Evolutionary conservation across 2,888 invertebrate species (phyloP).

Genomic region (Ganaspis brasiliensis): DNA sequence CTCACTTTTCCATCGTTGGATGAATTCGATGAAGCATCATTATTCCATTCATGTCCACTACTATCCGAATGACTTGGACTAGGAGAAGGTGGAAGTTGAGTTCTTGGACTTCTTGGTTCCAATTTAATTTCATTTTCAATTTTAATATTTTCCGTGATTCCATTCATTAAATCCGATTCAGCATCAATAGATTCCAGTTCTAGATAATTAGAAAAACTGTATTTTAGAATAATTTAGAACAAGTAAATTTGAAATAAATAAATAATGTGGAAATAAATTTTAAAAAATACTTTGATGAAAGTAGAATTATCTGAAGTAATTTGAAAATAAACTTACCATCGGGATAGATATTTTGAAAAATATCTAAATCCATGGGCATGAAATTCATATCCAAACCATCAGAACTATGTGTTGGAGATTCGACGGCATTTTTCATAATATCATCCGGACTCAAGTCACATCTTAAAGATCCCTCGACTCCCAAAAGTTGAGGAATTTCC

Average conservation of each 20-base stretch:
- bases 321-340: conserved; percentile 1
- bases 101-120: conserved; percentile 68
- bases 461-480: conserved; percentile 65
- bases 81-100: conserved; percentile 70
- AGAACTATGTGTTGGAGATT: conserved; percentile 57
- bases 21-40: conserved; percentile 56
- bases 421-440: conserved; percentile 67
- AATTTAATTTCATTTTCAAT: conserved; percentile 63
- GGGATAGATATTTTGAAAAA: conserved; percentile 22
- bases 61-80: conserved; percentile 72
- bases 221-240: not conserved
- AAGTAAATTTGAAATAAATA: not conserved
- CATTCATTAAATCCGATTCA: conserved; percentile 1
- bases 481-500: conserved; percentile 71
- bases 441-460: conserved; percentile 70
- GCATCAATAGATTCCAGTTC: not conserved
- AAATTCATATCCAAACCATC: conserved; percentile 64
- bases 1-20: conserved; percentile 63
- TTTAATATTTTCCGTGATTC: conserved; percentile 7
- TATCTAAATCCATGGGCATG: conserved; percentile 43
- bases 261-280: not conserved
- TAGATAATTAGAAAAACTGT: not conserved
- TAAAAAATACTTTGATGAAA: not conserved
- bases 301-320: not conserved
- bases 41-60: conserved; percentile 69